Evolutionary conservation across 2,888 invertebrate genomes (phyloP), one percentile per base, ranked within the genome.

Genomic region (Colostygia pectinataria): DNA sequence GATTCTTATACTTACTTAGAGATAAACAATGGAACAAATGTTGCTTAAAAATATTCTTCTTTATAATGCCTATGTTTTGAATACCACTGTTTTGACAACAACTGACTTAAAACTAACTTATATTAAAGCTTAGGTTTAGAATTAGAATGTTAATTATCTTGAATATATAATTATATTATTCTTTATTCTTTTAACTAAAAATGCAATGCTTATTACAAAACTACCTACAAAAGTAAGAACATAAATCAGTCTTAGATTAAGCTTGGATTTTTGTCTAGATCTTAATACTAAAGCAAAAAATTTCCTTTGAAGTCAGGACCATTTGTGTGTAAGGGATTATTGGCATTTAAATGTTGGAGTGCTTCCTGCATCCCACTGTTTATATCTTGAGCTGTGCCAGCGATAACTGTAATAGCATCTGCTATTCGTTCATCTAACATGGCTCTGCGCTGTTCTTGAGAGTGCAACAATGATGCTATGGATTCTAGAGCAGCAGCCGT

Each of bases 401-500:
- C 78, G 0, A 87, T 72, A 1, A 74, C 73, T 7, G 77, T 61
- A 10, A 88, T 55, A 0, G 85, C 73, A 45, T 82, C 78, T 1
- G 75, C 75, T 53, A 85, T 68, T 37, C 82, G 63, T 15, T 79
- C 76, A 14, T 87, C 83, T 1, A 83, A 61, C 25, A 74, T 39
- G 0, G 65, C 64, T 4, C 80, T 66, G 5, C 85, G 65, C 43
- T 82, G 78, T 36, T 85, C 86, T 41, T 84, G 84, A 1, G 65
- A 52, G 15, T 65, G 74, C 76, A 86, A 77, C 1, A 77, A 62
- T 1, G 62, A 59, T 5, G 81, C 82, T 37, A 86, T 84, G 3
- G 83, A 71, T 45, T 80, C 79, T 12, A 88, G 42, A 0, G 88
- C 86, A 2, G 68, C 72, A 0, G 88, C 88, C 67, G 81, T 80